phyloP scores from a whole-genome alignment of 2,113 vertebrate genomes.

The Aramus guarauna region DNA sequence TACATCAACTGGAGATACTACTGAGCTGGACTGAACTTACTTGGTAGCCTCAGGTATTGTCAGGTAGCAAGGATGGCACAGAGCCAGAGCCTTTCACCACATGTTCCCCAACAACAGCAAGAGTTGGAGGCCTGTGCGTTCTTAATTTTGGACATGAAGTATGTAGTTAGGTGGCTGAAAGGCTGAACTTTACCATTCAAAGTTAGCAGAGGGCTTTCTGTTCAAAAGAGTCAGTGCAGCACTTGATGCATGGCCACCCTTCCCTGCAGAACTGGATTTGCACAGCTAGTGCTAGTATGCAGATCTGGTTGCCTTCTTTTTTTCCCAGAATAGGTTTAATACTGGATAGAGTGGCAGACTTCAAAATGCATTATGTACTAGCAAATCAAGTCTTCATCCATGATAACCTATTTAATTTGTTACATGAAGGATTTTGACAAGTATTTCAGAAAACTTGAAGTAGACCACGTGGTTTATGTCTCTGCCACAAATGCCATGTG shows the following conservation, averaged over 20 bases:
- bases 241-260: neutral
- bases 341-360: neutral
- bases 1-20: neutral
- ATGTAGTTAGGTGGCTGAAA: neutral
- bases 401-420: neutral
- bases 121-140: neutral
- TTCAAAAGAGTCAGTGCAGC: neutral
- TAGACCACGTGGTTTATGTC: neutral
- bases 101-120: fast-evolving
- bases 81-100: neutral
- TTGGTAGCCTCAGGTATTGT: neutral
- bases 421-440: neutral
- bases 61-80: neutral
- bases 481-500: neutral
- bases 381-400: neutral
- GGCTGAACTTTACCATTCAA: neutral
- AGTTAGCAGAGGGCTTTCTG: neutral
- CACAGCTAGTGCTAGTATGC: neutral
- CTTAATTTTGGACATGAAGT: neutral
- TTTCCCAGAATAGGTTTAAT: neutral
- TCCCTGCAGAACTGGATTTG: neutral
- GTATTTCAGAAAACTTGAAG: neutral
- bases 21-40: neutral
- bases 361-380: neutral
- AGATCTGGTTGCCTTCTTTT: neutral